These are phyloP conservation scores for Teleogryllus oceanicus DNA, from an alignment of 2,888 invertebrate species.

Conservation along the genomic window DNA sequence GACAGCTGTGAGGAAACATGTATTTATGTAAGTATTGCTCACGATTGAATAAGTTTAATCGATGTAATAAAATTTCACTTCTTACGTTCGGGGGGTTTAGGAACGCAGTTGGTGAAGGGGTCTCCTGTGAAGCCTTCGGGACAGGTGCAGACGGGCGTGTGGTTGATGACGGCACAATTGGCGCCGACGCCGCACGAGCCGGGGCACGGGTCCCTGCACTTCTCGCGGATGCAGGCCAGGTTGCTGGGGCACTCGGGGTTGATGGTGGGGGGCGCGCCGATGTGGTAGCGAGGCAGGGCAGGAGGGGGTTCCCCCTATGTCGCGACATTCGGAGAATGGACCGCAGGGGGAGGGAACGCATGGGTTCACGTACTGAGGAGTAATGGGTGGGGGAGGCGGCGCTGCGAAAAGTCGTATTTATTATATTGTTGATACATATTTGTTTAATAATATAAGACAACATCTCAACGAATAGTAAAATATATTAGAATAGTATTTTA, in stretches of 20 bases:
- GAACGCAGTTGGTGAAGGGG: conserved; percentile 67
- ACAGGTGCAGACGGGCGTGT: conserved; percentile 74
- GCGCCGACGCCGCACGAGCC: conserved; percentile 72
- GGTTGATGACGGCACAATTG: conserved; percentile 68
- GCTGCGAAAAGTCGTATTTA: conserved; percentile 27
- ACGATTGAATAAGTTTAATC: background rate
- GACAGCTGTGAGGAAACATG: conserved; percentile 67
- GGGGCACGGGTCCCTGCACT: conserved; percentile 72
- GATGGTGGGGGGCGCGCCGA: conserved; percentile 54
- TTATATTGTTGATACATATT: too few relatives aligned
- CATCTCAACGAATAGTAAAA: too few relatives aligned
- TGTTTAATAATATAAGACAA: too few relatives aligned
- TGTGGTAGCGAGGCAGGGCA: conserved; percentile 46
- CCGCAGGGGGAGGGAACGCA: conserved; percentile 79
- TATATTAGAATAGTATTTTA: too few relatives aligned
- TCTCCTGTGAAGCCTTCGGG: conserved; percentile 68
- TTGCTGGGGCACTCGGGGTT: conserved; percentile 70
- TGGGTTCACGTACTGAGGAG: conserved; percentile 44
- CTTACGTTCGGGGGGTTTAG: conserved; percentile 57
- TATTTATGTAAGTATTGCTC: conserved; percentile 46
- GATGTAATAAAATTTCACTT: conserved; percentile 5
- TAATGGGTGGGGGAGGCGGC: conserved; percentile 33
- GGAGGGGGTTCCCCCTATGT: conserved; percentile 40
- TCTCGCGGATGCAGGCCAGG: conserved; percentile 67
- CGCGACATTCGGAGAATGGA: conserved; percentile 64